phyloP scores from a whole-genome alignment of 92 coral and sea anemone genomes.

The Parazoanthus swiftii region DNA sequence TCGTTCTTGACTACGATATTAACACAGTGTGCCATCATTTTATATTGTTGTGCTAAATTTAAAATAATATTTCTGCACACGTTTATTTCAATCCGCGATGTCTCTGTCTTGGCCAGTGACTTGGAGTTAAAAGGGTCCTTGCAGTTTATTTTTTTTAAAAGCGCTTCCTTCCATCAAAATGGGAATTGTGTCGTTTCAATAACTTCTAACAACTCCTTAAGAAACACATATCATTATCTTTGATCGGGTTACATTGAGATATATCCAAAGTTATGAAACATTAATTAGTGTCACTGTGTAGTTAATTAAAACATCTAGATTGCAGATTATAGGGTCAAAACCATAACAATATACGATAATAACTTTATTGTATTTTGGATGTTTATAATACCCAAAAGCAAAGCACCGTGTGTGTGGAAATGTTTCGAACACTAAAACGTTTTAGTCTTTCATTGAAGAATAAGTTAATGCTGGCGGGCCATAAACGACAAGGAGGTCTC shows the following conservation, averaged over 20 bases:
- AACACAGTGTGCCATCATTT: too few relatives aligned
- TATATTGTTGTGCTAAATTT: too few relatives aligned
- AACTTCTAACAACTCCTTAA: neutral
- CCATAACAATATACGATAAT: neutral
- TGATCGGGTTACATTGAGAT: neutral
- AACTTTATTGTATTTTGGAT: neutral
- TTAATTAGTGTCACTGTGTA: neutral
- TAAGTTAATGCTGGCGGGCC: too few relatives aligned
- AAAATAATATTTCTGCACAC: too few relatives aligned
- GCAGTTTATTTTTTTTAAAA: too few relatives aligned
- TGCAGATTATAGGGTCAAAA: neutral
- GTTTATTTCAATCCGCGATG: too few relatives aligned
- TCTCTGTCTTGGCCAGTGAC: too few relatives aligned
- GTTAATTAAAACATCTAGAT: neutral
- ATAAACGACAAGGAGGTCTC: neutral
- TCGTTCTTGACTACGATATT: too few relatives aligned
- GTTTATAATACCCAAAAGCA: neutral
- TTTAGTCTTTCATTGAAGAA: neutral
- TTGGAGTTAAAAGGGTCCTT: too few relatives aligned
- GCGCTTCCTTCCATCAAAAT: too few relatives aligned
- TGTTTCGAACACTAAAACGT: neutral
- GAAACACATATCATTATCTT: neutral
- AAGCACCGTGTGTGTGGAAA: neutral
- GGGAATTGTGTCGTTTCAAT: neutral
- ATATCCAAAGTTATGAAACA: neutral